Base-by-base conservation (phyloP, 2,888 invertebrate species). In the Mystacides longicornis region DNA sequence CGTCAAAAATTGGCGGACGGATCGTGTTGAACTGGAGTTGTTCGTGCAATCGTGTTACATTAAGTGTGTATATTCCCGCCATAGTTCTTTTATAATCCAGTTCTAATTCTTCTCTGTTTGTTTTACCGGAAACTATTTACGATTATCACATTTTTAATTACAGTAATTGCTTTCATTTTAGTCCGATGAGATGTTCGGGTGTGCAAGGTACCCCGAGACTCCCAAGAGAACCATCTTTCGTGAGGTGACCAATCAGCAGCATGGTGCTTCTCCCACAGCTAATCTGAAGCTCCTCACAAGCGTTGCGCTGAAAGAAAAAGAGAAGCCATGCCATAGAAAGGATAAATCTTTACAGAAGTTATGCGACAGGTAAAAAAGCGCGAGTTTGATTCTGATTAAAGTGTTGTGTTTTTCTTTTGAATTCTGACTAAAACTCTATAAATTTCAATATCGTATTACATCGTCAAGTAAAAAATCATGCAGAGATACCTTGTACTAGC, bases 211-310 rank as follows among this genome's bases (percentile, higher is more conserved):
- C 14, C 37, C 55, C 67, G 72, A 70, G 67, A 77, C 77, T 64
- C 78, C 78, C 56, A 78, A 78, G 69, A 74, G 78, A 61, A 74
- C 69, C 66, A 77, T 77, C 56, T 72, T 81, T 52, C 74, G 76
- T 53, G 80, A 80, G 69, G 74, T 81, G 51, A 79, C 79, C 43
- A 80, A 80, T 66, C 72, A 77, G 14, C 68, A 73, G 23, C 71
- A 70, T 58, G 77, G 78, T 63, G 75, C 83, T 18, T 84, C 85
- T 19, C 85, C 85, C 20, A 84, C 80, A 55, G 83, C 83, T 61
- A 85, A 85, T 70, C 73, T 85, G 49, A 82, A 83, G 70, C 70
- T 85, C 63, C 70, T 85, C 59, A 83, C 83, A 5, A 82, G 80
- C 71, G 81, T 84, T 53, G 83, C 84, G 11, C 69, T 75, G 66